phyloP scores from a whole-genome alignment of 2,113 vertebrate genomes.

The Tragelaphus scriptus region DNA sequence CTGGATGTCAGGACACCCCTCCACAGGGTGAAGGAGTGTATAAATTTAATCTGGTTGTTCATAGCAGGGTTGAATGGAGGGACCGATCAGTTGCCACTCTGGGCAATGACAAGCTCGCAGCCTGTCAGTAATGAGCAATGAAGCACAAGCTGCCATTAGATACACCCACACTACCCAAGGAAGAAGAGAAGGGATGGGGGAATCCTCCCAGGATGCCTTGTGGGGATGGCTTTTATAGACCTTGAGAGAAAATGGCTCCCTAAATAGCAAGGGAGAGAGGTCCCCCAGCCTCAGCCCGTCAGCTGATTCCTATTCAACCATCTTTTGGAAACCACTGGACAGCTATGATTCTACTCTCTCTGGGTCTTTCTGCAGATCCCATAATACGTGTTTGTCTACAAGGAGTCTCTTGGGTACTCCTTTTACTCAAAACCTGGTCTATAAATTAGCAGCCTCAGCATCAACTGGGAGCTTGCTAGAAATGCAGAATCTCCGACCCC shows the following conservation, averaged over 20 bases:
- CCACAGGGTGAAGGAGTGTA: conserved; percentile 48
- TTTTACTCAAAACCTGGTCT: background rate
- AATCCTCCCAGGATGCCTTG: background rate
- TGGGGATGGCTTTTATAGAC: background rate
- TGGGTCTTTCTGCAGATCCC: background rate
- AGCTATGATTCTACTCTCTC: background rate
- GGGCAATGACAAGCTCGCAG: conserved; percentile 44
- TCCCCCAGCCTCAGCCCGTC: no score
- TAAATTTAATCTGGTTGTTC: conserved; percentile 67
- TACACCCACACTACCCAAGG: background rate
- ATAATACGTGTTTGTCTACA: background rate
- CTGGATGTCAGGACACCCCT: conserved; percentile 44
- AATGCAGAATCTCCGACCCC: background rate
- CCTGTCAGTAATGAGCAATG: conserved; percentile 21
- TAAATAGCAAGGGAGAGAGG: background rate
- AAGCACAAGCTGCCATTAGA: background rate
- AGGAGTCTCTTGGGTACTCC: background rate
- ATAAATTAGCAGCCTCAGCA: background rate
- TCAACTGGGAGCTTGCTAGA: background rate
- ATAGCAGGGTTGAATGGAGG: conserved; percentile 48
- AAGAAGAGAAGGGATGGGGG: background rate
- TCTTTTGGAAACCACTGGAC: background rate
- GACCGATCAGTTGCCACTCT: conserved; percentile 51
- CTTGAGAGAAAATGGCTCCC: background rate
- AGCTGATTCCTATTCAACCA: background rate